Conservation (phyloP, 2,113 vertebrate species). For the Platycercus adscitus region DNA sequence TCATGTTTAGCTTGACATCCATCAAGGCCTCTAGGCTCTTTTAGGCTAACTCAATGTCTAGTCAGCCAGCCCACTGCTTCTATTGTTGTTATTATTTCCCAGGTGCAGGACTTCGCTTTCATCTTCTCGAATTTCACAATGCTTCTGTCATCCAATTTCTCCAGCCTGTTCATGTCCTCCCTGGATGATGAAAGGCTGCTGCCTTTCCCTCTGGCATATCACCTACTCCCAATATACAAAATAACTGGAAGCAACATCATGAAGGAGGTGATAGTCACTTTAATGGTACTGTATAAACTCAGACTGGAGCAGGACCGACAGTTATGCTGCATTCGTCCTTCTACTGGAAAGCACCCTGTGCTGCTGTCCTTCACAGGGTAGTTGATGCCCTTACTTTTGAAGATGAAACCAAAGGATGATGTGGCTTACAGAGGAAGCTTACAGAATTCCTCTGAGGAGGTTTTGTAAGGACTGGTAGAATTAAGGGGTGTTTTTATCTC, state of each 20-base stretch:
- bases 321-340: not conserved
- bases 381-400: not conserved
- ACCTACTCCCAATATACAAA: not conserved
- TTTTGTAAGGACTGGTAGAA: not conserved
- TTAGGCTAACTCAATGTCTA: not conserved
- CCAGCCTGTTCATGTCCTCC: not conserved
- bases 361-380: not conserved
- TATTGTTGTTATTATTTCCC: not conserved
- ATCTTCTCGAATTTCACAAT: not conserved
- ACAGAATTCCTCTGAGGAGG: constrained; percentile 15
- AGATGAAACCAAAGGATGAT: not conserved
- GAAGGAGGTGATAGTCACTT: not conserved
- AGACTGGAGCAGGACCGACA: not conserved
- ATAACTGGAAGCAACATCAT: not conserved
- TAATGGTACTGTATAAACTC: not conserved
- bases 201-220: not conserved
- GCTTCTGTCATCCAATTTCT: not conserved
- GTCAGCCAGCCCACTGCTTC: not conserved
- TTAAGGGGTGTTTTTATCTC: constrained; percentile 7
- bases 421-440: not conserved
- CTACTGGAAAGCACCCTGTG: not conserved
- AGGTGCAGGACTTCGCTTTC: not conserved
- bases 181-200: not conserved
- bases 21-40: not conserved
- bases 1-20: not conserved